Evolutionary conservation across 1,140 invertebrate species (phyloP).

Genomic region (Telenomus remus): DNA sequence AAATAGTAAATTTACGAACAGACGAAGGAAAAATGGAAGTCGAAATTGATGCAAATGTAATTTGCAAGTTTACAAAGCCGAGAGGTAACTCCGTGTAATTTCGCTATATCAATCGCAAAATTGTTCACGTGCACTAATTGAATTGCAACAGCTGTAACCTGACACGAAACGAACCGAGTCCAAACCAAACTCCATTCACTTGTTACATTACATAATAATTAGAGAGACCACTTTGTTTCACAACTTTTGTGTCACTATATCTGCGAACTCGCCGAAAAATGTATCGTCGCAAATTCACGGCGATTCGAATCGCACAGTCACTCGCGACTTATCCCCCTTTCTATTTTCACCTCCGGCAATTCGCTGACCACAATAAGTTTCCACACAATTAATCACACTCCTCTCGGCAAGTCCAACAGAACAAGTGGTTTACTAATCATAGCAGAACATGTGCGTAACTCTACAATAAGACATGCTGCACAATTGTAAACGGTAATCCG

Average conservation of each 20-base stretch:
- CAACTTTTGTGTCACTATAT: conserved; percentile 41
- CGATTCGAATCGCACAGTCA: conserved; percentile 16
- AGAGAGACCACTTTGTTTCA: conserved; percentile 52
- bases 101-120: conserved; percentile 35
- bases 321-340: conserved; percentile 20
- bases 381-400: conserved; percentile 47
- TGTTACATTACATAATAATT: conserved; percentile 49
- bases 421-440: conserved; percentile 54
- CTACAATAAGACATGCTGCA: conserved; percentile 48
- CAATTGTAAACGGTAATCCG: conserved; percentile 52
- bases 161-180: conserved; percentile 25
- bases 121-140: conserved; percentile 38
- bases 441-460: conserved; percentile 46
- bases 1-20: no score
- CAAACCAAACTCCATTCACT: conserved; percentile 44
- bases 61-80: no score
- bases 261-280: conserved; percentile 35
- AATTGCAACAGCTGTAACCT: conserved; percentile 47
- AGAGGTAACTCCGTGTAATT: neutral
- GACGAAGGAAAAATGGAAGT: no score
- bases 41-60: no score
- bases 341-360: conserved; percentile 24
- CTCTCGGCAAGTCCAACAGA: conserved; percentile 31
- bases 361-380: conserved; percentile 37
- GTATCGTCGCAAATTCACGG: conserved; percentile 31